Conservation (phyloP, 1,140 invertebrate species). For the Pogonognathellus flavescens region DNA sequence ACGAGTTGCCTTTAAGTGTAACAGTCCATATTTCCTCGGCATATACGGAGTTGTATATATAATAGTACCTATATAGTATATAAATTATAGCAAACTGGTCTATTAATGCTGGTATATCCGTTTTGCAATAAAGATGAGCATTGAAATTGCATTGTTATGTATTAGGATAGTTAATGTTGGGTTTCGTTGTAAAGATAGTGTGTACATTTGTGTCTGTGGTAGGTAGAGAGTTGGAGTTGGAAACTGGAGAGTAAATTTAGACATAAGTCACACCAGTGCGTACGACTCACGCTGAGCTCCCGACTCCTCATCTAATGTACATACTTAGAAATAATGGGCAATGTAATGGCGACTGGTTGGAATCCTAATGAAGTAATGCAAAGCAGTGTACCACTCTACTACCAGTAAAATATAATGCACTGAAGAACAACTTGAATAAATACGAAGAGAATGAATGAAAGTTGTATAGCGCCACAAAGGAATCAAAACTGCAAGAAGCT, state of each 20-base stretch:
- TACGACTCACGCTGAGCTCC: slow-evolving; percentile 25
- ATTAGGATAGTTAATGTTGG: neutral
- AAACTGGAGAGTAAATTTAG: slow-evolving; percentile 40
- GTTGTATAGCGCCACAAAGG: no score
- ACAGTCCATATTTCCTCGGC: no score
- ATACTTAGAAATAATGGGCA: slow-evolving; percentile 38
- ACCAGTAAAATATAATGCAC: no score
- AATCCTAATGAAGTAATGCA: slow-evolving; percentile 49
- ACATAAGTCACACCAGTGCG: slow-evolving; percentile 41
- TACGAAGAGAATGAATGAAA: no score
- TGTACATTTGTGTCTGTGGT: slow-evolving; percentile 3
- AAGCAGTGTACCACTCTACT: neutral
- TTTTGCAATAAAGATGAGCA: neutral
- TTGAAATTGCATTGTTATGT: neutral
- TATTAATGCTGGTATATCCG: neutral
- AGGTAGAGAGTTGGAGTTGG: neutral
- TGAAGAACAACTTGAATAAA: no score
- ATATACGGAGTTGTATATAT: no score
- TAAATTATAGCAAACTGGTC: no score
- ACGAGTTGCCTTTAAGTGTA: no score
- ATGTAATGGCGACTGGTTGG: slow-evolving; percentile 26
- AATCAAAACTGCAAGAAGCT: no score
- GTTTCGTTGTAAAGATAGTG: neutral
- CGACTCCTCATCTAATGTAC: slow-evolving; percentile 30
- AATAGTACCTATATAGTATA: no score